Conservation (phyloP, 2,113 vertebrate genomes). For the Lanius collurio region DNA sequence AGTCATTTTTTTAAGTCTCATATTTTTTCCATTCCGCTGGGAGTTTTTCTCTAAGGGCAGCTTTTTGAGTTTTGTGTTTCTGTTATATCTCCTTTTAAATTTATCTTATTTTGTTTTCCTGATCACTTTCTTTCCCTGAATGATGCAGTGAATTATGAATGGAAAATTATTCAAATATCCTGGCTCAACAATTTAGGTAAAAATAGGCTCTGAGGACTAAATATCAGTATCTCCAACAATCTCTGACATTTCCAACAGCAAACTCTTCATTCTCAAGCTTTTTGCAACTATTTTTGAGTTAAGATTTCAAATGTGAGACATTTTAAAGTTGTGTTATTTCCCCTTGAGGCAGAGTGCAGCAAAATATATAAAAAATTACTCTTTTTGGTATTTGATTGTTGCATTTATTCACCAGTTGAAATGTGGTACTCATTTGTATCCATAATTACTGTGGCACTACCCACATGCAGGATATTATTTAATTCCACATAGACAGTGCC, state of each 20-base stretch:
- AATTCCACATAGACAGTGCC: not conserved
- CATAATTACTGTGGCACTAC: not conserved
- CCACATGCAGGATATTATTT: not conserved
- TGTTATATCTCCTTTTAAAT: not conserved
- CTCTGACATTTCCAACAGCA: not conserved
- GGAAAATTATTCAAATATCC: not conserved
- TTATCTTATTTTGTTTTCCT: not conserved
- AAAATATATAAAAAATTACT: not conserved
- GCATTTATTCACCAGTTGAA: not conserved
- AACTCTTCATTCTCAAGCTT: not conserved
- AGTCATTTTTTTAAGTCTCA: not conserved
- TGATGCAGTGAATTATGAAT: not conserved
- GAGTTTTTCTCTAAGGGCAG: not conserved
- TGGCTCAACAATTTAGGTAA: not conserved
- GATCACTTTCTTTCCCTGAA: not conserved
- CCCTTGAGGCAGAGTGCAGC: not conserved
- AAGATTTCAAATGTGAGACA: not conserved
- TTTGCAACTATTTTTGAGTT: not conserved
- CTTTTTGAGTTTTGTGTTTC: not conserved
- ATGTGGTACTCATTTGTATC: not conserved
- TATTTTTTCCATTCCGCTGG: not conserved
- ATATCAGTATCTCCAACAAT: not conserved
- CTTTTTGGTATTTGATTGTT: not conserved
- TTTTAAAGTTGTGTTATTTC: not conserved
- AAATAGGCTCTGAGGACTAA: not conserved